Percentiles rank a stretch among this genome's conserved stretches.
These are phyloP conservation scores for Channa argus DNA, from an alignment of 2,113 vertebrate genomes.

Conservation along the genomic window DNA sequence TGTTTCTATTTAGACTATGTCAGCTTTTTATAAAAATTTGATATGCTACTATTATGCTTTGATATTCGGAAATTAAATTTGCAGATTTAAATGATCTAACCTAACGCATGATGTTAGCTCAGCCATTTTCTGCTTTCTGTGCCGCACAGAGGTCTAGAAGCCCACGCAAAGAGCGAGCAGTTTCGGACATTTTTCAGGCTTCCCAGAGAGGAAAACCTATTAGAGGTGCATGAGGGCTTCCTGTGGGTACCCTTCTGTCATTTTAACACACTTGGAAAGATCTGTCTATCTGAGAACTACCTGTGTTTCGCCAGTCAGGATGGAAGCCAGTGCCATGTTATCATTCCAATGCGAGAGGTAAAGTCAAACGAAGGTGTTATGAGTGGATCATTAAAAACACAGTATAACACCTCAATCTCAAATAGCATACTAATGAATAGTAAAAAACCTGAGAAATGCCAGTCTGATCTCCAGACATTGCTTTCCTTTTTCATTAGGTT, in stretches of 20 bases:
- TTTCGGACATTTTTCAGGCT: conserved; percentile 94
- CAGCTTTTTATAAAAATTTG: too few species aligned
- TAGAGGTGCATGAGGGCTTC: conserved; percentile 95
- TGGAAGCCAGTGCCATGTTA: conserved; percentile 90
- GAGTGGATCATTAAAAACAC: not conserved
- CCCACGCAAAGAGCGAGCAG: conserved; percentile 90
- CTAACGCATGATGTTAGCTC: not conserved
- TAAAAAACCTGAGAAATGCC: not conserved
- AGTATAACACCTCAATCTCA: not conserved
- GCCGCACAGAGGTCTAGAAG: conserved; percentile 89
- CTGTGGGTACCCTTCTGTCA: conserved; percentile 95
- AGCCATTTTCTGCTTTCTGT: not conserved
- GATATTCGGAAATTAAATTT: too few species aligned
- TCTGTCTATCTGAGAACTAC: conserved; percentile 96
- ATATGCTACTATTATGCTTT: too few species aligned
- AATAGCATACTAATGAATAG: conserved; percentile 1
- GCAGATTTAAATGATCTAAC: too few species aligned
- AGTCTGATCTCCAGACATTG: not conserved
- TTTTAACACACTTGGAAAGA: conserved; percentile 91
- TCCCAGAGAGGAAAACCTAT: conserved; percentile 90
- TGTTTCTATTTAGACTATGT: too few species aligned
- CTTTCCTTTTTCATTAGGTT: conserved; percentile 81
- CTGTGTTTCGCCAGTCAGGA: conserved; percentile 97
- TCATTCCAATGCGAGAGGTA: conserved; percentile 95
- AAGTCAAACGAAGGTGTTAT: conserved; percentile 10